Evolutionary conservation across 2,888 invertebrate genomes (phyloP), one percentile per base, ranked within the genome.

Genomic region (Cataglyphis cursor): DNA sequence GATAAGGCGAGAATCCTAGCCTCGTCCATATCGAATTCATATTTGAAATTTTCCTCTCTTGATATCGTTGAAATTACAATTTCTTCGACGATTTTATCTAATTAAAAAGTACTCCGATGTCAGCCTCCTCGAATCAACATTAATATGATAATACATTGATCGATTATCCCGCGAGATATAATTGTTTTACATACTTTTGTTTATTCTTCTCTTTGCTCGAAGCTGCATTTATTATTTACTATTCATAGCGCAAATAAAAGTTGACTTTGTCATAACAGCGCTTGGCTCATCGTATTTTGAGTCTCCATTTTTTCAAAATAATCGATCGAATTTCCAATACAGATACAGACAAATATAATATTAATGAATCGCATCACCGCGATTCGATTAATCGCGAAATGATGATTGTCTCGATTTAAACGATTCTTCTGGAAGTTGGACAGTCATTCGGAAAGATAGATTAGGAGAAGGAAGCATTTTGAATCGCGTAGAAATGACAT

Each of bases 341-440:
- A 41, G 3, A 15, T 44, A 41, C 10, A 41, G 0, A 41, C 10
- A 3, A 24, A 48, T 3, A 8, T 1, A n/a, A 62, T 51, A 10
- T 62, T 44, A 57, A 73, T 21, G 12, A 1, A 31, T 57, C 10
- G 38, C 38, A 68, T 54, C 4, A n/a, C 41, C 28, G n/a, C 41
- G 21, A 78, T 44, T 44, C 57, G 31, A 73, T 72, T 12, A 59
- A 44, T 78, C 57, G 78, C 15, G 28, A 72, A 41, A 57, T 72
- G 72, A 54, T 31, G 2, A 51, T 51, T 8, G n/a, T n/a, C n/a
- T 51, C 8, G 51, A 51, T 51, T 51, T 51, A 18, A 51, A 51
- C 8, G 8, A 3, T 51, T 8, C 51, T 51, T 51, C n/a, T 8
- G 48, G 44, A 44, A 44, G 15, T 51, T 51, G 51, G 0, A n/a